Conservation (phyloP, 2,113 vertebrate genomes). For the Rhadina sibilatrix region DNA sequence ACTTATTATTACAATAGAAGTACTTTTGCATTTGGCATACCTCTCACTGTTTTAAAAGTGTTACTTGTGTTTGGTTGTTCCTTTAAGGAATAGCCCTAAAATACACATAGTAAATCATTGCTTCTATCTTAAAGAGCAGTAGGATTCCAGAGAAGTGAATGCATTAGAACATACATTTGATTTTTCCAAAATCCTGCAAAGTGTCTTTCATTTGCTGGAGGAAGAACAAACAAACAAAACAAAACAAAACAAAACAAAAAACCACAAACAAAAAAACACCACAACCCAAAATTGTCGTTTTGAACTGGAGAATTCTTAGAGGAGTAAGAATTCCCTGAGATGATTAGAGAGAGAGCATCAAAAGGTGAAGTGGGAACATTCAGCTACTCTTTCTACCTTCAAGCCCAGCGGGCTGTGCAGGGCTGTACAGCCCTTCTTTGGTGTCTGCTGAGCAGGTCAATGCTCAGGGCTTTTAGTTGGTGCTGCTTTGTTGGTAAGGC, state of each 20-base stretch:
- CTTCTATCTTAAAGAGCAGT: neutral
- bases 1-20: neutral
- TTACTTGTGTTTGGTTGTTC: neutral
- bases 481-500: neutral
- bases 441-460: neutral
- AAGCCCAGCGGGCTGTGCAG: neutral
- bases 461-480: neutral
- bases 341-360: neutral
- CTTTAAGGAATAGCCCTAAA: neutral
- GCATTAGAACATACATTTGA: neutral
- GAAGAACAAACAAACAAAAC: neutral
- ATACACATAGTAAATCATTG: neutral
- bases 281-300: neutral
- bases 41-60: neutral
- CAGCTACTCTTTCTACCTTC: neutral
- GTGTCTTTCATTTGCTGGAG: neutral
- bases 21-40: constrained; percentile 1
- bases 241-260: no score
- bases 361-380: neutral
- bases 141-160: neutral
- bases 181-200: neutral
- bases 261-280: no score
- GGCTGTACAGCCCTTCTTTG: neutral
- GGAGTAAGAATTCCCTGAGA: neutral
- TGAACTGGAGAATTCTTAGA: neutral